Percentiles rank a stretch among this genome's conserved stretches.
Conservation (phyloP, 1,140 invertebrate genomes). For the Drosophila repletoides region DNA sequence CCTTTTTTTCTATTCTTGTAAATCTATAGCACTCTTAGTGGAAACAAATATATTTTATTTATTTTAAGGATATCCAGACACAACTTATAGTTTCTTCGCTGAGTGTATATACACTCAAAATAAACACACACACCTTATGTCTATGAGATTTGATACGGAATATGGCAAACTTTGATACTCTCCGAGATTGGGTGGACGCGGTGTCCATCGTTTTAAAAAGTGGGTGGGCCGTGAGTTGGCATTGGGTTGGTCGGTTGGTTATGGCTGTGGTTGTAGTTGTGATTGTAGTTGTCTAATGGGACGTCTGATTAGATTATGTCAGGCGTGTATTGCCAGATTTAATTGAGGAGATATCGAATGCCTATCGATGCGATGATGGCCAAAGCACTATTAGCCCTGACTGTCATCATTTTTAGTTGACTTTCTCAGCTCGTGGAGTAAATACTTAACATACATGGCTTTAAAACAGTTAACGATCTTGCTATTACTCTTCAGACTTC, state of each 20-base stretch:
- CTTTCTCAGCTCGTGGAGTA: slow-evolving; percentile 20
- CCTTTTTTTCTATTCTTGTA: too few relatives aligned
- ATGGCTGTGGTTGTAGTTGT: neutral
- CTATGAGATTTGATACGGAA: too few relatives aligned
- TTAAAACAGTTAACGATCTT: neutral
- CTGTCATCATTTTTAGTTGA: slow-evolving; percentile 26
- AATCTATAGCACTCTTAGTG: too few relatives aligned
- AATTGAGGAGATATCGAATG: slow-evolving; percentile 18
- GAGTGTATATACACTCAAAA: too few relatives aligned
- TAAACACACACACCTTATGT: too few relatives aligned
- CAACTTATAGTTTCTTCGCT: too few relatives aligned
- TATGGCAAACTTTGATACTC: too few relatives aligned
- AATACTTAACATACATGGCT: slow-evolving; percentile 27
- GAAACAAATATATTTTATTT: too few relatives aligned
- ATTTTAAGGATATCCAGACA: too few relatives aligned
- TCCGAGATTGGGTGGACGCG: too few relatives aligned
- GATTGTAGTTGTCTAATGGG: slow-evolving; percentile 15
- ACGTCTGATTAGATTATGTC: slow-evolving; percentile 45
- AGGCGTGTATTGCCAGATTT: slow-evolving; percentile 33
- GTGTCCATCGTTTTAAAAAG: too few relatives aligned
- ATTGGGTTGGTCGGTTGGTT: neutral
- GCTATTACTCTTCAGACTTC: neutral
- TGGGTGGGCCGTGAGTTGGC: too few relatives aligned
- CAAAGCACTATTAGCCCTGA: slow-evolving; percentile 2
- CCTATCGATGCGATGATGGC: slow-evolving; percentile 25